Evolutionary conservation across 2,888 invertebrate genomes (phyloP).

Genomic region (Drosophila paucipuncta): DNA sequence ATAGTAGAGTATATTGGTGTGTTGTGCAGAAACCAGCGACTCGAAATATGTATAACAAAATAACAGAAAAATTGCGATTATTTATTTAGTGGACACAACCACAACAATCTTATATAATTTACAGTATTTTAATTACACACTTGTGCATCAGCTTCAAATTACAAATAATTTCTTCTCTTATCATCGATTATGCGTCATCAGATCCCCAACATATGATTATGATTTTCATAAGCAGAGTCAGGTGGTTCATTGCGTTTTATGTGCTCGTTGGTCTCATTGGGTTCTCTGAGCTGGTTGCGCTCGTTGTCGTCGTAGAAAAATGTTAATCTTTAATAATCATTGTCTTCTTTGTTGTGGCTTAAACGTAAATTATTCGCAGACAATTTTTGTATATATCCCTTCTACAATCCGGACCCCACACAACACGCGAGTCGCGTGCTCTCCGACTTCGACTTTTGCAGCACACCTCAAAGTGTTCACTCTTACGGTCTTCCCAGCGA

Average conservation of each 20-base stretch:
- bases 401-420: no score
- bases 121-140: neutral
- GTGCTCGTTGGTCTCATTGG: no score
- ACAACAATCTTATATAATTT: neutral
- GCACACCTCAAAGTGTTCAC: neutral
- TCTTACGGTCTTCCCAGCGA: neutral
- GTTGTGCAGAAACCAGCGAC: neutral
- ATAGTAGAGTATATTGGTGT: neutral
- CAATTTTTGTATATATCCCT: accelerated
- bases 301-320: no score
- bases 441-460: neutral
- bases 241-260: no score
- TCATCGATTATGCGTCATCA: neutral
- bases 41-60: neutral
- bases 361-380: accelerated
- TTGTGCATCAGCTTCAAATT: neutral
- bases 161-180: neutral
- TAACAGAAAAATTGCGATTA: neutral
- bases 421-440: no score
- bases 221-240: no score
- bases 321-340: no score
- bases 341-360: no score
- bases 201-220: neutral
- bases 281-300: no score
- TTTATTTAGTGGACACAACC: neutral